Evolutionary conservation across 2,888 invertebrate genomes (phyloP).

Genomic region (Orchesellides sinensis): DNA sequence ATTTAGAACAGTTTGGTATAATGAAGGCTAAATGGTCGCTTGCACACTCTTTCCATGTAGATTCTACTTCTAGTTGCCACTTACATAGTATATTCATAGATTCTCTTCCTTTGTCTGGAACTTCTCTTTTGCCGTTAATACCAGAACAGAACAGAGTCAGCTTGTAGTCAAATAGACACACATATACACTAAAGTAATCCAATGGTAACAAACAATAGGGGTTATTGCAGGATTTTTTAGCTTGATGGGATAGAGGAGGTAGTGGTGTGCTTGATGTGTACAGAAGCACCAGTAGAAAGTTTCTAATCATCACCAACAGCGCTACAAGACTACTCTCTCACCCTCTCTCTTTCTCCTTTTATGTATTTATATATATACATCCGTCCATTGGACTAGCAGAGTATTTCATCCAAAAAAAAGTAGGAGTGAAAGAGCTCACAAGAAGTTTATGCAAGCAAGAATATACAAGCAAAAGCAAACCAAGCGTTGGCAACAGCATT

Average conservation of each 20-base stretch:
- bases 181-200: conserved; percentile 8
- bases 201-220: conserved; percentile 30
- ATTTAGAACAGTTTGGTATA: conserved; percentile 60
- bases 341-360: neutral
- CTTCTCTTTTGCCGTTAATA: neutral
- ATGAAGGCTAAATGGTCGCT: conserved; percentile 48
- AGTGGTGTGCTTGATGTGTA: neutral
- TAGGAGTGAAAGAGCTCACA: conserved; percentile 41
- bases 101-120: neutral
- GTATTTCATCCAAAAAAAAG: conserved; percentile 10
- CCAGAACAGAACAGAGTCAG: neutral
- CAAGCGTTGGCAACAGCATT: conserved; percentile 35
- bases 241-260: conserved; percentile 24
- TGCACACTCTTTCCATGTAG: conserved; percentile 10
- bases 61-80: conserved; percentile 4
- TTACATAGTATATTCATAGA: neutral
- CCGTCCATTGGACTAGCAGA: neutral
- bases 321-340: neutral
- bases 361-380: neutral
- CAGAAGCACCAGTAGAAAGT: too few relatives aligned
- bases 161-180: conserved; percentile 11
- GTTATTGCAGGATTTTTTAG: conserved; percentile 20
- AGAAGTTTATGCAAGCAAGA: conserved; percentile 26
- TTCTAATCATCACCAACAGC: conserved; percentile 40
- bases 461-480: neutral